phyloP scores from a whole-genome alignment of 2,113 vertebrate genomes.

The Pollachius pollachius region DNA sequence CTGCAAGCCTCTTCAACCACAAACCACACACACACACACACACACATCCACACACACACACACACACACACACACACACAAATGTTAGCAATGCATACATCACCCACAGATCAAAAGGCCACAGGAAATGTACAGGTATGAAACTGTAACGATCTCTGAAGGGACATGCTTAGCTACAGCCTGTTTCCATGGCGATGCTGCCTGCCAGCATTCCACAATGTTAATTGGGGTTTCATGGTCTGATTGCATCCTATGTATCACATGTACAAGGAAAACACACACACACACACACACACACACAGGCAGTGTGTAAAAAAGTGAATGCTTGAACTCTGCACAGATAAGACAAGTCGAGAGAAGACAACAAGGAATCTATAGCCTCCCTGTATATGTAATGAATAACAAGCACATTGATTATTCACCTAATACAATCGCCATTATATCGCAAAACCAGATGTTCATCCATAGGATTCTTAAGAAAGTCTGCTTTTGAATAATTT shows the following conservation, averaged over 20 bases:
- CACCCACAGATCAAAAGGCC: conserved; percentile 11
- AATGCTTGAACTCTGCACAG: too few species aligned
- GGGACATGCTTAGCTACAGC: conserved; percentile 38
- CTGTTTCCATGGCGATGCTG: conserved; percentile 69
- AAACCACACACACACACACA: too few species aligned
- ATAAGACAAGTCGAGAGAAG: too few species aligned
- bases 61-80: background rate
- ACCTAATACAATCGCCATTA: too few species aligned
- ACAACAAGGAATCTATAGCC: too few species aligned
- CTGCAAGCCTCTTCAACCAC: too few species aligned
- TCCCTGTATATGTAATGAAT: too few species aligned
- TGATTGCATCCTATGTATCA: conserved; percentile 30
- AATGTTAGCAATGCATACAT: conserved; percentile 1
- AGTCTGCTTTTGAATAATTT: too few species aligned
- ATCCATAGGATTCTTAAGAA: too few species aligned
- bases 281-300: conserved; percentile 24
- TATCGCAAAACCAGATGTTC: too few species aligned
- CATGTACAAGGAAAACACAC: conserved; percentile 19
- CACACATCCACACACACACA: background rate
- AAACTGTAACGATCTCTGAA: conserved; percentile 41
- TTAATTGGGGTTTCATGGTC: conserved; percentile 41
- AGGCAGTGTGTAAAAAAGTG: background rate
- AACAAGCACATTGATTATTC: too few species aligned
- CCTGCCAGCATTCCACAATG: conserved; percentile 37
- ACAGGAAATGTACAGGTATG: conserved; percentile 36